Base-by-base conservation (phyloP, 2,888 invertebrate genomes). In the Xanthorhoe designata region DNA sequence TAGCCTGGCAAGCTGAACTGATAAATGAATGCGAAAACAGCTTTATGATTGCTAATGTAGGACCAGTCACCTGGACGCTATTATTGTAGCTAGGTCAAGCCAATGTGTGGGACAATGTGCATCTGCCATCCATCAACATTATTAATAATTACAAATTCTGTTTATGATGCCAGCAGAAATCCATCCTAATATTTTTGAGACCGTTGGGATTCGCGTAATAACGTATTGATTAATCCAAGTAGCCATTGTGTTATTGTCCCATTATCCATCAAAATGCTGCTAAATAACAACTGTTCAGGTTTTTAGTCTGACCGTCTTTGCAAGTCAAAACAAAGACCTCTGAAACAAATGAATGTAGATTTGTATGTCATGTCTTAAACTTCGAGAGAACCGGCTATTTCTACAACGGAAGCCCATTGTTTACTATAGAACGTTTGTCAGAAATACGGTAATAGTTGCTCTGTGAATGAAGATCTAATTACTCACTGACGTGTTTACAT, bases 401-500 rank as follows among this genome's bases (percentile, higher is more conserved):
- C 38, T 49, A 52, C 55, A 68, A 19, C 63, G 67, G 67, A 68
- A 50, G 53, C 42, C 49, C 53, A 64, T 68, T 68, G 67, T 68
- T 68, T 68, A 64, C 52, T 61, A 56, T 63, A 56, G 53, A 68
- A 64, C 60, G 38, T 52, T 67, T 63, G 59, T 32, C 53, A 42
- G 60, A 68, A 68, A 64, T 54, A 59, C 66, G 45, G 58, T 61
- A 66, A 56, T 51, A 56, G 55, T 63, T 64, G 52, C 59, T 29
- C 56, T 24, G 15, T 53, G 42, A 66, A 70, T 56, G 55, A 63
- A 61, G 65, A 70, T 68, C 64, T 68, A 50, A 60, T 63, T 63
- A 63, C 67, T 63, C 60, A 63, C 67, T 47, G 52, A 50, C 18
- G 19, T 63, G 59, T 60, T 63, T 45, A 55, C 24, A 24, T 62